Base-by-base conservation (phyloP, 1,140 invertebrate genomes). In the Bombus sibiricus region DNA sequence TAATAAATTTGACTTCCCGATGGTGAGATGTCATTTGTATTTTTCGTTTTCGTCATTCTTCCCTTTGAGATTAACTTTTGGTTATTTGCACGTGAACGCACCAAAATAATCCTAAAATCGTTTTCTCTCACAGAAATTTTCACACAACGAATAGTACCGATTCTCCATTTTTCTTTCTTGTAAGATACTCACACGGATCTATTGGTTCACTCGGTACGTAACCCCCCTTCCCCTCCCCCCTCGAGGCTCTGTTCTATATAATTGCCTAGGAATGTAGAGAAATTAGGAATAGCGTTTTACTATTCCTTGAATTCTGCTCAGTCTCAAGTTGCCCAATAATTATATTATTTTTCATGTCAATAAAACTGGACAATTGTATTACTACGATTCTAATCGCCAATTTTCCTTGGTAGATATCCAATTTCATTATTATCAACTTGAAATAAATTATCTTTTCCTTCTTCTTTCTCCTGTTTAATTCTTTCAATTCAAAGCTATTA, bases 1-100 rank as follows among this genome's bases (percentile, higher is more conserved):
- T 57, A 53, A 74, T 59, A 41, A 79, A 62, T 74, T 82, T 75
- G 75, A 74, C 75, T 81, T 73, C 57, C 8, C 77, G 53, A 78
- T 39, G 59, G 57, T 57, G 25, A 59, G 3, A 43, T 53, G 37
- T 79, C 59, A 68, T 39, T 22, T 68, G 62, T 41, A 71, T 79
- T 82, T 68, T 28, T 22, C 28, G 0, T 62, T n/a, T 68, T 64
- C 39, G 41, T 66, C 12, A 3, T 32, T 59, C 3, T 22, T 39
- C 53, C 41, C 34, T 28, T 18, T 1, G 28, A 13, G 1, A 41
- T 25, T 37, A 28, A 34, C 3, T 25, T 37, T n/a, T 1, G 6
- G 1, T 53, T 2, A 15, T 18, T 59, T 22, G 2, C 22, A n/a
- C 18, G 37, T 8, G 2, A 18, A 66, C 25, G 8, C 9, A 32